Evolutionary conservation across 2,113 vertebrate species (phyloP).

Genomic region (Promerops cafer): DNA sequence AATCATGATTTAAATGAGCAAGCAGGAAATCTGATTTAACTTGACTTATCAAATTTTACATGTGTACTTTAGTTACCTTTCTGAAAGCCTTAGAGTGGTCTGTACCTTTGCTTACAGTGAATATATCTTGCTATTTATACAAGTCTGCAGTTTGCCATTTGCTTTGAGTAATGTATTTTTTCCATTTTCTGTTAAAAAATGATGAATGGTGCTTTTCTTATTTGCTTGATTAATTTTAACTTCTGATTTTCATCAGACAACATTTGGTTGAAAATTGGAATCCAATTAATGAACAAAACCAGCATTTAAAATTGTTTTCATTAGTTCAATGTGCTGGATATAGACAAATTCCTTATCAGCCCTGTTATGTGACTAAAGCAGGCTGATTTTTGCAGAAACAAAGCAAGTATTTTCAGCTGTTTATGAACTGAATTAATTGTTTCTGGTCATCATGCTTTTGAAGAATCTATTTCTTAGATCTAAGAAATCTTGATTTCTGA

Average conservation of each 20-base stretch:
- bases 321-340: not conserved
- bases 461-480: not conserved
- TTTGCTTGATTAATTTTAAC: not conserved
- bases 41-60: not conserved
- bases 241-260: conserved; percentile 6
- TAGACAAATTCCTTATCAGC: not conserved
- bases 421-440: not conserved
- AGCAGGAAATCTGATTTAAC: not conserved
- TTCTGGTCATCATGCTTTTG: not conserved
- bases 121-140: not conserved
- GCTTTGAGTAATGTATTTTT: not conserved
- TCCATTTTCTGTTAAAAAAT: not conserved
- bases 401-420: not conserved
- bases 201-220: not conserved
- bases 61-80: not conserved
- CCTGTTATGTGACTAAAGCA: not conserved
- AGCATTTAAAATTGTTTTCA: not conserved
- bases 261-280: not conserved
- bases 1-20: not conserved
- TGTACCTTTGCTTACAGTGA: not conserved
- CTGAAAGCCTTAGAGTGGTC: not conserved
- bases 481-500: not conserved
- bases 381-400: not conserved
- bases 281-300: conserved; percentile 10
- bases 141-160: not conserved